Percentiles rank a stretch among this genome's conserved stretches.
Conservation (phyloP, 1,140 invertebrate species). For the Drosophila persimilis region DNA sequence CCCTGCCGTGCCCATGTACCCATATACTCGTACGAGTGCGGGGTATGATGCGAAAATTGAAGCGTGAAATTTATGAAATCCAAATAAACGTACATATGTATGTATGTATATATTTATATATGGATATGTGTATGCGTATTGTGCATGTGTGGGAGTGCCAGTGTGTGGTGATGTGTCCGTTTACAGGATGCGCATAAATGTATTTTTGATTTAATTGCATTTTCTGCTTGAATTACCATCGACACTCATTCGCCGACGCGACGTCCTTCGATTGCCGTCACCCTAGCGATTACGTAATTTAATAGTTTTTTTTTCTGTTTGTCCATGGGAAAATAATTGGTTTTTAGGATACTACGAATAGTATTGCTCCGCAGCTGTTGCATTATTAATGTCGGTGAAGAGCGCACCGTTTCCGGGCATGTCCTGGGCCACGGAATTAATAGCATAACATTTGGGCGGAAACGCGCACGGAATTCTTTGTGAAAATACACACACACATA, state of each 20-base stretch:
- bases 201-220: slow-evolving; percentile 77
- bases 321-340: slow-evolving; percentile 63
- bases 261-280: slow-evolving; percentile 3
- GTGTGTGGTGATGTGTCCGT: slow-evolving; percentile 21
- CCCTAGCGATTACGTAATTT: slow-evolving; percentile 62
- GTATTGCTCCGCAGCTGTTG: slow-evolving; percentile 65
- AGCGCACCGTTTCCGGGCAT: slow-evolving; percentile 47
- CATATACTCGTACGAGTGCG: background rate
- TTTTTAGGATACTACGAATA: slow-evolving; percentile 69
- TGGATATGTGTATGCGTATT: too few relatives aligned
- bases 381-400: slow-evolving; percentile 70
- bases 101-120: background rate
- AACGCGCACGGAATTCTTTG: slow-evolving; percentile 54
- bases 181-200: slow-evolving; percentile 70
- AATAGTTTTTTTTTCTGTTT: slow-evolving; percentile 46
- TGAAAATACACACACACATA: slow-evolving; percentile 4
- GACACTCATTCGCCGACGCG: background rate
- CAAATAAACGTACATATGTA: slow-evolving; percentile 13
- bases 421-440: slow-evolving; percentile 43
- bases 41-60: slow-evolving; percentile 17
- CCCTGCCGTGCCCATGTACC: background rate
- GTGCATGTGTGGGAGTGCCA: background rate
- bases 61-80: slow-evolving; percentile 69
- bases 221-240: slow-evolving; percentile 21
- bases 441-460: slow-evolving; percentile 62